Percentiles rank a stretch among this genome's conserved stretches.
phyloP scores from a whole-genome alignment of 2,113 vertebrate genomes.

The Melanostigma gelatinosum region DNA sequence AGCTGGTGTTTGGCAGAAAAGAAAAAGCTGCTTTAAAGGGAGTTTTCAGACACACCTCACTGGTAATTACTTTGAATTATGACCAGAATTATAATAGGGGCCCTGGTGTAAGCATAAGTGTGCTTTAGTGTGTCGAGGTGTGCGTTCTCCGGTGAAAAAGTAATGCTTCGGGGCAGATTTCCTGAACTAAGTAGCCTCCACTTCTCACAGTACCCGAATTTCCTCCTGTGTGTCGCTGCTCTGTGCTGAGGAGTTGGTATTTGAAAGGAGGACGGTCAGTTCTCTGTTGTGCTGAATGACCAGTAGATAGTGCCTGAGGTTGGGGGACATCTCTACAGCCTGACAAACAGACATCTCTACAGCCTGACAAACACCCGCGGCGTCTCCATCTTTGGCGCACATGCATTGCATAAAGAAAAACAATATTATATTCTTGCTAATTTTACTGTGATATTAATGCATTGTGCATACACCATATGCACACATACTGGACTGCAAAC shows the following conservation, averaged over 20 bases:
- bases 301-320: conserved; percentile 48
- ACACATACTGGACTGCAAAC: not conserved
- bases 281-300: conserved; percentile 50
- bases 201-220: not conserved
- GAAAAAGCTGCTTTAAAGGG: conserved; percentile 51
- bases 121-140: conserved; percentile 12
- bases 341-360: conserved; percentile 38
- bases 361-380: conserved; percentile 51
- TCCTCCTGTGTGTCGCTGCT: not conserved
- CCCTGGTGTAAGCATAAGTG: not conserved
- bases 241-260: conserved; percentile 8
- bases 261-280: conserved; percentile 39
- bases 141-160: conserved; percentile 11
- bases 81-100: conserved; percentile 22
- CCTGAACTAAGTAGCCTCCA: conserved; percentile 30
- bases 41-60: conserved; percentile 45
- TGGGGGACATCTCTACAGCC: conserved; percentile 42
- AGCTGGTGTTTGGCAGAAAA: conserved; percentile 54
- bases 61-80: conserved; percentile 62
- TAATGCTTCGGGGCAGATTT: conserved; percentile 35
- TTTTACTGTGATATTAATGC: not conserved
- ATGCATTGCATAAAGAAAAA: not conserved
- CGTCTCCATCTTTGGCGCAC: not conserved
- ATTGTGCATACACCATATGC: not conserved
- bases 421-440: not conserved